Evolutionary conservation across 2,888 invertebrate genomes (phyloP), one percentile per base, ranked within the genome.

Genomic region (Falcaria lacertinaria): DNA sequence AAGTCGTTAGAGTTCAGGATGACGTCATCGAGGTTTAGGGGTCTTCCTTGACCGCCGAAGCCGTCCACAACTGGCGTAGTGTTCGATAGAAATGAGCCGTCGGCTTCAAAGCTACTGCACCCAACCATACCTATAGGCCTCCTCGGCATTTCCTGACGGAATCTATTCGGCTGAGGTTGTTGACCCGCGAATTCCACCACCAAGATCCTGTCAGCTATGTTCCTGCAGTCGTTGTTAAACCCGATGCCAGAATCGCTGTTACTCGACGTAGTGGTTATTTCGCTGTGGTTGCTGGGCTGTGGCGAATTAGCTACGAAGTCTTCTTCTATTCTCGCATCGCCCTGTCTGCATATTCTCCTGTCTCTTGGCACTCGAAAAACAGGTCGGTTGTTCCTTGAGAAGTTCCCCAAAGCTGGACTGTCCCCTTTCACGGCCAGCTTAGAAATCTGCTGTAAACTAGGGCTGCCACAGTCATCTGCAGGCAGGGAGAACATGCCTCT

Each of bases 201-300:
- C 25, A 95, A 75, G 60, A 96, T 95, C 45, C 95, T 89, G 72
- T 96, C 96, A 0, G 95, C 95, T 41, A 96, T 93, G 64, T 95
- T 95, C 7, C 94, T 93, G 61, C 94, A 94, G 62, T 97, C 97
- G 62, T 97, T 97, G 52, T 96, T 93, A 64, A 97, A 97, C 0
- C 98, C 98, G 48, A 98, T 97, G 0, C 98, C 98, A 1, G 97
- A 98, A 74, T 98, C 98, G 44, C 97, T 97, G 75, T 97, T 98
- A 60, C 97, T 97, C 0, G 97, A 97, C 15, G 96, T 95, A 0
- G 94, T 94, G 0, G 94, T 94, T 6, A 94, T 91, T 57, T 94
- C 95, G 64, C 95, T 95, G 48, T 94, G 93, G 64, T 93, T 94
- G 70, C 96, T 96, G 0, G 96, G 96, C 58, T 96, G 96, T 0